phyloP scores from a whole-genome alignment of 1,140 invertebrate genomes.

The Cyclina sinensis region DNA sequence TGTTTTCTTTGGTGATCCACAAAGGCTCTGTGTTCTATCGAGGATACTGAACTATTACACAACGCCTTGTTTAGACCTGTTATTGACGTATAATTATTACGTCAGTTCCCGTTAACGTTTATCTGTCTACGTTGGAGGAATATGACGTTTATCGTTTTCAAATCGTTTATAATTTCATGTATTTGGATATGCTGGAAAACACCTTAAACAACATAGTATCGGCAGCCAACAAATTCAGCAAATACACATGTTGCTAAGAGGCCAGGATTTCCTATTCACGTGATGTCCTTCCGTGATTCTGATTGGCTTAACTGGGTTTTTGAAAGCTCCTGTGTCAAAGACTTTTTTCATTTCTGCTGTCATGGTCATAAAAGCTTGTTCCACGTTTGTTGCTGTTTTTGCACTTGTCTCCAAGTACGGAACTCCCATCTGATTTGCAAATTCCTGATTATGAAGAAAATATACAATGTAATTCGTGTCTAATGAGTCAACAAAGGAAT shows the following conservation, averaged over 20 bases:
- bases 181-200: background rate
- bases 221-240: background rate
- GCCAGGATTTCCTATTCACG: background rate
- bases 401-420: slow-evolving; percentile 88
- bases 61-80: too few relatives aligned
- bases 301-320: background rate
- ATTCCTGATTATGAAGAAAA: too few relatives aligned
- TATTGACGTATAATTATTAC: too few relatives aligned
- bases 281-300: slow-evolving; percentile 4
- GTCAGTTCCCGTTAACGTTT: too few relatives aligned
- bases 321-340: slow-evolving; percentile 77
- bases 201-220: background rate
- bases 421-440: slow-evolving; percentile 98
- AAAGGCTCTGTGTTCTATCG: too few relatives aligned
- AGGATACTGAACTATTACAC: too few relatives aligned
- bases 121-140: too few relatives aligned
- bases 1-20: too few relatives aligned
- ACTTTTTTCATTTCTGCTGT: slow-evolving; percentile 87
- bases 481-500: too few relatives aligned
- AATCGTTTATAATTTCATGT: slow-evolving; percentile 10
- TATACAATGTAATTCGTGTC: too few relatives aligned
- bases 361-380: slow-evolving; percentile 87
- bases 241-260: slow-evolving; percentile 20
- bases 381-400: slow-evolving; percentile 87
- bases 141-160: background rate